phyloP scores from a whole-genome alignment of 2,113 vertebrate genomes.

The Saimiri boliviensis region DNA sequence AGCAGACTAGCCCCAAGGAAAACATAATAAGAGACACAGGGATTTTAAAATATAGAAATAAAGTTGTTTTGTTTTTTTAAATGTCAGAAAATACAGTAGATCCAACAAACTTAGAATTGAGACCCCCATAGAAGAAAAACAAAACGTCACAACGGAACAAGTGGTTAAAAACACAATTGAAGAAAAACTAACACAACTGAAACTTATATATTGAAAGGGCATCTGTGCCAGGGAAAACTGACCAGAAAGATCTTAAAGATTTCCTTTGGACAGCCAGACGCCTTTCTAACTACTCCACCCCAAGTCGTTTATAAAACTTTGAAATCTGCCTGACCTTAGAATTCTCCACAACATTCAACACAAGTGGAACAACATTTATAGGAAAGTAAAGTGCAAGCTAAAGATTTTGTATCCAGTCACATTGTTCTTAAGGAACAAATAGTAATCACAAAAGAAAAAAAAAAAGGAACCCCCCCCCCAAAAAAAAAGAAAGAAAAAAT shows the following conservation, averaged over 20 bases:
- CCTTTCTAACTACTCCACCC: not conserved
- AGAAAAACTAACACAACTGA: not conserved
- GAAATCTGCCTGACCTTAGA: not conserved
- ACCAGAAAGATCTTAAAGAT: not conserved
- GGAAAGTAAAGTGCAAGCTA: not conserved
- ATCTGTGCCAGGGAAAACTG: not conserved
- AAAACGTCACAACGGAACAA: not conserved
- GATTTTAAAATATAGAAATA: not conserved
- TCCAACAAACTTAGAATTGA: slow-evolving; percentile 8
- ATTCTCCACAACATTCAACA: not conserved
- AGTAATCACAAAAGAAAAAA: not conserved
- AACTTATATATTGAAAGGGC: not conserved
- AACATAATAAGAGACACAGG: not conserved
- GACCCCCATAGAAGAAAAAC: not conserved
- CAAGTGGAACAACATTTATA: not conserved
- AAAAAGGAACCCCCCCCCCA: not conserved
- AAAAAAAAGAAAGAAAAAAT: too few relatives aligned
- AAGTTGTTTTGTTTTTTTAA: not conserved
- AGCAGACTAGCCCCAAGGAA: not conserved
- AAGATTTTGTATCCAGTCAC: not conserved
- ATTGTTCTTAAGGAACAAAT: not conserved
- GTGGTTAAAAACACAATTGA: not conserved
- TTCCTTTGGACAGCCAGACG: not conserved
- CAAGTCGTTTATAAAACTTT: not conserved
- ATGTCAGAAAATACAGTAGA: not conserved